A percentile compares a stretch with the other conserved stretches of the same genome.
Evolutionary conservation across 2,888 invertebrate species (phyloP).

Genomic region (Ennomos fuscantarius): DNA sequence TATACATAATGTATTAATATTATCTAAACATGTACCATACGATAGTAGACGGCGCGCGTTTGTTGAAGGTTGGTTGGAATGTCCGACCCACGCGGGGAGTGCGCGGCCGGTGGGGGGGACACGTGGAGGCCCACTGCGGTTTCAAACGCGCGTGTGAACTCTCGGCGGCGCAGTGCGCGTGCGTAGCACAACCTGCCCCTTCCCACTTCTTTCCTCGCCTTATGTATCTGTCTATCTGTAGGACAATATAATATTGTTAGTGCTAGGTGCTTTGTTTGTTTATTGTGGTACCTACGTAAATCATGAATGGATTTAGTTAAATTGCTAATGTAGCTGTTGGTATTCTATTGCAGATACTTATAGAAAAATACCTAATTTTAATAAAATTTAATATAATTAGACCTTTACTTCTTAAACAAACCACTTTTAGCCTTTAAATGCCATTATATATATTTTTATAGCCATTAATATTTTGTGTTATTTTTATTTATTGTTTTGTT

Average conservation of each 20-base stretch:
- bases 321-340: no score
- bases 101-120: slow-evolving; percentile 52
- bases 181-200: slow-evolving; percentile 68
- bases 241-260: slow-evolving; percentile 66
- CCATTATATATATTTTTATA: no score
- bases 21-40: slow-evolving; percentile 42
- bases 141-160: slow-evolving; percentile 81
- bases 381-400: no score
- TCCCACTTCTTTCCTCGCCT: slow-evolving; percentile 61
- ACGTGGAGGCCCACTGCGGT: slow-evolving; percentile 86
- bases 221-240: slow-evolving; percentile 59
- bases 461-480: no score
- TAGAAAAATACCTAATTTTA: no score
- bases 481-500: no score
- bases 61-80: slow-evolving; percentile 72
- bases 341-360: no score
- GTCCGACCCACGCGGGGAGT: slow-evolving; percentile 50
- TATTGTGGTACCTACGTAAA: slow-evolving; percentile 1
- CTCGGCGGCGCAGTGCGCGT: slow-evolving; percentile 74
- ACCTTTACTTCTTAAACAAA: no score
- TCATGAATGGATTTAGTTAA: not conserved
- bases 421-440: no score
- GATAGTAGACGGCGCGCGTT: slow-evolving; percentile 65
- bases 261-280: slow-evolving; percentile 48
- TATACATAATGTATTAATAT: slow-evolving; percentile 22